Evolutionary conservation across 2,888 invertebrate genomes (phyloP).

Genomic region (Amblyteles armatorius): DNA sequence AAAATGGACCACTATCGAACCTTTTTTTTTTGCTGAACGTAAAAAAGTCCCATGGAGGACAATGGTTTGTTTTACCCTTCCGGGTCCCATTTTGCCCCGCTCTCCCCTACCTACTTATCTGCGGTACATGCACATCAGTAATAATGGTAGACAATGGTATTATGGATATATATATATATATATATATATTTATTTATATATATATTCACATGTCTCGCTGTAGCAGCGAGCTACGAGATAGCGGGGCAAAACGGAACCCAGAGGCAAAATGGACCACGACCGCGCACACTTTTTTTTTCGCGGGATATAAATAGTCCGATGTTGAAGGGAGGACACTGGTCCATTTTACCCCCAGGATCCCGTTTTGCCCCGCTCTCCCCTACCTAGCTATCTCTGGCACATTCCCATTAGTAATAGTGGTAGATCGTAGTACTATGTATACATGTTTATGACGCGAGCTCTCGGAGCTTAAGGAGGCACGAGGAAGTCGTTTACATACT

Average conservation of each 20-base stretch:
- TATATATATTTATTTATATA: not conserved
- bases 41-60: not conserved
- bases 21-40: not conserved
- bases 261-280: not conserved
- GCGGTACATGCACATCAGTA: too few species aligned
- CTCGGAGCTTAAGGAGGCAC: conserved; percentile 28
- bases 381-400: too few species aligned
- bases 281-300: not conserved
- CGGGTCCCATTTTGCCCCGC: not conserved
- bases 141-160: too few species aligned
- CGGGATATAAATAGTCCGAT: not conserved
- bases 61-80: not conserved
- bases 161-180: not conserved
- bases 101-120: too few species aligned
- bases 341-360: not conserved
- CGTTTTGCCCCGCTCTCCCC: not conserved
- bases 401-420: not conserved
- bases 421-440: not conserved
- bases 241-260: not conserved
- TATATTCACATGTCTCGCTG: not conserved
- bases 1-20: not conserved
- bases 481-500: conserved; percentile 64
- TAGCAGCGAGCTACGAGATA: not conserved
- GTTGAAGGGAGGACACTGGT: not conserved
- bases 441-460: not conserved